Evolutionary conservation across 2,888 invertebrate genomes (phyloP).

Genomic region (Eledona agricola): DNA sequence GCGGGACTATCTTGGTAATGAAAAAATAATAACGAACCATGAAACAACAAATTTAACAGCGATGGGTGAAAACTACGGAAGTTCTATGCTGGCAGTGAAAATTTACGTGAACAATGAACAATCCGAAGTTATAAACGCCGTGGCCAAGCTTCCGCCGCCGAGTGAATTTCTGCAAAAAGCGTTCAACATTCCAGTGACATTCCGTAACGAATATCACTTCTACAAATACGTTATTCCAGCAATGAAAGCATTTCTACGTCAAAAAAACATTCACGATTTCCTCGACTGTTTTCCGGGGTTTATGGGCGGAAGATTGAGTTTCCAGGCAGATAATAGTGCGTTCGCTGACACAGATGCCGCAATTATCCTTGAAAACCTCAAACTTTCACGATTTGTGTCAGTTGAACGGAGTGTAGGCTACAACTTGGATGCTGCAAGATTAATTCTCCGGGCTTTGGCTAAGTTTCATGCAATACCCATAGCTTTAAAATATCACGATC

Average conservation of each 20-base stretch:
- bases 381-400: conserved; percentile 60
- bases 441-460: conserved; percentile 62
- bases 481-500: conserved; percentile 61
- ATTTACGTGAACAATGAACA: conserved; percentile 46
- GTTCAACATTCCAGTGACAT: conserved; percentile 64
- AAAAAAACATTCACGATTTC: conserved; percentile 57
- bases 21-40: neutral
- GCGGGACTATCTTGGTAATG: neutral
- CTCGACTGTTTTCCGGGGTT: conserved; percentile 58
- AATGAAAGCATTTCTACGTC: conserved; percentile 61
- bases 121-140: conserved; percentile 31
- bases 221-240: conserved; percentile 63
- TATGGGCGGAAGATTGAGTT: conserved; percentile 47
- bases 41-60: conserved; percentile 58
- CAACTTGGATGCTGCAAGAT: conserved; percentile 61
- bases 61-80: conserved; percentile 69
- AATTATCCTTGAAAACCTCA: conserved; percentile 66
- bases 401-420: conserved; percentile 62
- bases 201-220: conserved; percentile 64
- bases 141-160: conserved; percentile 42
- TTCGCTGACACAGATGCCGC: conserved; percentile 65
- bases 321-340: conserved; percentile 32
- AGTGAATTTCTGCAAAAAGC: conserved; percentile 52
- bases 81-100: conserved; percentile 62
- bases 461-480: conserved; percentile 66